phyloP scores from a whole-genome alignment of 2,888 invertebrate species.

The Morpho helenor region DNA sequence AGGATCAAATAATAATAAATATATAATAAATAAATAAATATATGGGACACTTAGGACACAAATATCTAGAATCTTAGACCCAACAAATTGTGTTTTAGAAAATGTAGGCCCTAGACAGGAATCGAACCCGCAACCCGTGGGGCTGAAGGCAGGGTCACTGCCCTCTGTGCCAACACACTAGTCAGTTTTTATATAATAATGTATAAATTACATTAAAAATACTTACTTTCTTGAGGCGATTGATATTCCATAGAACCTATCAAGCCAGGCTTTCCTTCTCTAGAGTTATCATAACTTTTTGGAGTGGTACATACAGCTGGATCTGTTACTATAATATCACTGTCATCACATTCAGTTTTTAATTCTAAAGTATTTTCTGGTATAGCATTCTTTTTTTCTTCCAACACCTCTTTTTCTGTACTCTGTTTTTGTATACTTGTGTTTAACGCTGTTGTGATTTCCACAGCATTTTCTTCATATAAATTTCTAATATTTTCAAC shows the following conservation, averaged over 20 bases:
- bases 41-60: too few relatives aligned
- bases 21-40: too few relatives aligned
- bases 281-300: conserved; percentile 53
- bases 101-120: too few relatives aligned
- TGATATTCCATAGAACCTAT: conserved; percentile 57
- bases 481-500: conserved; percentile 57
- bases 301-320: conserved; percentile 63
- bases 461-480: conserved; percentile 59
- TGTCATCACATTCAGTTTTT: conserved; percentile 72
- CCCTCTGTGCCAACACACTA: too few relatives aligned
- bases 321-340: conserved; percentile 67
- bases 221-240: conserved; percentile 73
- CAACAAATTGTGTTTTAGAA: too few relatives aligned
- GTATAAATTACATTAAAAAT: conserved; percentile 1
- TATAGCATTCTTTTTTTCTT: conserved; percentile 45
- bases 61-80: too few relatives aligned
- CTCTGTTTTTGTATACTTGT: conserved; percentile 43
- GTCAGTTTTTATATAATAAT: too few relatives aligned
- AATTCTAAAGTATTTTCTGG: conserved; percentile 51
- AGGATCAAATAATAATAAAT: too few relatives aligned
- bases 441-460: conserved; percentile 53
- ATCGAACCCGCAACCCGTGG: too few relatives aligned
- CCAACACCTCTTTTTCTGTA: conserved; percentile 44
- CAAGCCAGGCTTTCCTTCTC: conserved; percentile 55
- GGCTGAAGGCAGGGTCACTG: too few relatives aligned